Conservation (phyloP, 2,888 invertebrate species). For the Drosophila borborema region DNA sequence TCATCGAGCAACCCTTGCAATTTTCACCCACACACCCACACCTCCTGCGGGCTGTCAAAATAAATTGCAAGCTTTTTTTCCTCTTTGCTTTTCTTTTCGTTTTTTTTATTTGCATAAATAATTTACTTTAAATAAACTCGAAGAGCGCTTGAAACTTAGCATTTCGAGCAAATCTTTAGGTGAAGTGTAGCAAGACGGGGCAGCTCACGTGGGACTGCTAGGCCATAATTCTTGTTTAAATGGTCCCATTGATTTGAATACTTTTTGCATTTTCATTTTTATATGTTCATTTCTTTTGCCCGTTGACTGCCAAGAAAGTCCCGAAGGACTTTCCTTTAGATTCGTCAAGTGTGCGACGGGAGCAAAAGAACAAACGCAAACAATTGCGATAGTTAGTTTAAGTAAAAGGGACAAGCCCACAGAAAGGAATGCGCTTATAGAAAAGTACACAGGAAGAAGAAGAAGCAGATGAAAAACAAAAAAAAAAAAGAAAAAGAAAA, state of each 20-base stretch:
- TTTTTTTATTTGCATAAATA: slow-evolving; percentile 74
- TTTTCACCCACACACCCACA: slow-evolving; percentile 17
- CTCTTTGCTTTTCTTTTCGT: neutral
- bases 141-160: slow-evolving; percentile 56
- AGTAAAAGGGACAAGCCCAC: slow-evolving; percentile 23
- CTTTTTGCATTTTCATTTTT: slow-evolving; percentile 53
- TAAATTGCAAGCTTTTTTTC: slow-evolving; percentile 60
- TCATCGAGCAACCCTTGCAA: slow-evolving; percentile 54
- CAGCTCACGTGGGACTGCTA: slow-evolving; percentile 46
- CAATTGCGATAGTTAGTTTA: slow-evolving; percentile 66
- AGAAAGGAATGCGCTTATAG: slow-evolving; percentile 20
- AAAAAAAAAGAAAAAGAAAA: too few species aligned
- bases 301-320: slow-evolving; percentile 18
- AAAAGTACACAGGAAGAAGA: neutral
- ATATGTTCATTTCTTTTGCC: slow-evolving; percentile 23
- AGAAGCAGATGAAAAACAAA: slow-evolving; percentile 23
- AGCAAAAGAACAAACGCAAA: slow-evolving; percentile 46
- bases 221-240: slow-evolving; percentile 72
- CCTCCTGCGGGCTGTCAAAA: slow-evolving; percentile 42
- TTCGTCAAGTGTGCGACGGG: slow-evolving; percentile 42
- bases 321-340: slow-evolving; percentile 56
- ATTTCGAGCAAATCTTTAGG: slow-evolving; percentile 30
- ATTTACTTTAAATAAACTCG: slow-evolving; percentile 78
- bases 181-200: slow-evolving; percentile 12
- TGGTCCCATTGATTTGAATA: slow-evolving; percentile 69